These are phyloP conservation scores for Helarctos malayanus DNA, from an alignment of 2,797 vertebrate genomes.

Conservation along the genomic window DNA sequence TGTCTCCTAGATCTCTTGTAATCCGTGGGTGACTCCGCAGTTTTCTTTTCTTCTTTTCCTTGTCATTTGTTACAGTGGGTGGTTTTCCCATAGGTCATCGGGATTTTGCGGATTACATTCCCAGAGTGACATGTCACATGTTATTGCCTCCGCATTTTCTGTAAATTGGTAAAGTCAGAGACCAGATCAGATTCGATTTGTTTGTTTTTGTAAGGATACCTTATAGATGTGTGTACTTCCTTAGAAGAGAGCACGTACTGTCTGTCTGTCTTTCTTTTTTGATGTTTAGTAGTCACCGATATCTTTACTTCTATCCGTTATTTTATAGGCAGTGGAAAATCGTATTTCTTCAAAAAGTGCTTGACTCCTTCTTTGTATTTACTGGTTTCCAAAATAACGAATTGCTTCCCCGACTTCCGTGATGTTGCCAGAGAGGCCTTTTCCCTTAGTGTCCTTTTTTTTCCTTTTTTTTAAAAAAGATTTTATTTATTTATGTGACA, in stretches of 20 bases:
- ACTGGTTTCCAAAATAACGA: not conserved
- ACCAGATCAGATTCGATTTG: not conserved
- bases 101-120: not conserved
- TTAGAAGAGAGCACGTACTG: too few relatives aligned
- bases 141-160: not conserved
- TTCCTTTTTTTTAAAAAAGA: too few relatives aligned
- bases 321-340: not conserved
- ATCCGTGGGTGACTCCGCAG: not conserved
- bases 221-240: not conserved
- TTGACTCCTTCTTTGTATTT: not conserved
- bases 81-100: not conserved
- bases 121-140: not conserved
- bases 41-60: not conserved
- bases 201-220: slow-evolving; percentile 1
- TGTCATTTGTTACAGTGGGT: not conserved
- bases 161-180: not conserved
- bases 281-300: not conserved
- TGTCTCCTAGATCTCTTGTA: not conserved
- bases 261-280: not conserved
- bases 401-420: not conserved
- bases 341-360: not conserved
- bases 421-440: not conserved
- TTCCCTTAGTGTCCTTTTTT: not conserved
- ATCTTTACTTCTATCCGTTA: not conserved
- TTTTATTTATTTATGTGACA: too few relatives aligned